These are phyloP conservation scores for Bombyx huttoni DNA, from an alignment of 2,888 invertebrate species.

Conservation along the genomic window DNA sequence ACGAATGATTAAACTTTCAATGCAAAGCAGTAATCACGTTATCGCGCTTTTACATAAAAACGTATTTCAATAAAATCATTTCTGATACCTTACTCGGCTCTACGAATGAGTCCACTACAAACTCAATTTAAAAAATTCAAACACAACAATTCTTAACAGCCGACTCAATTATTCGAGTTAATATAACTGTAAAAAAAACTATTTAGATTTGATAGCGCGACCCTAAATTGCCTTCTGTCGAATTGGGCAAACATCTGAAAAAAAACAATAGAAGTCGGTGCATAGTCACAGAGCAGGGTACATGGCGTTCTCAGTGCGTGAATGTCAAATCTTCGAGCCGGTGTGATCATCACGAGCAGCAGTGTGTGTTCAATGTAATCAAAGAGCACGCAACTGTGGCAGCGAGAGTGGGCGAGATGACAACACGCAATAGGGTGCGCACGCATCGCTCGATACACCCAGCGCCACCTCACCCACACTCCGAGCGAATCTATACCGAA, in stretches of 20 bases:
- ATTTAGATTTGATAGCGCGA: too few species aligned
- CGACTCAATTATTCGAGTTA: too few species aligned
- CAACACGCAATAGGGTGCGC: slow-evolving; percentile 41
- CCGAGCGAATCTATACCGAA: slow-evolving; percentile 46
- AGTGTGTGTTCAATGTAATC: slow-evolving; percentile 23
- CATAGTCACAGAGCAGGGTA: background rate
- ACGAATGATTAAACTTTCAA: too few species aligned
- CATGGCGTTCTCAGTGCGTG: background rate
- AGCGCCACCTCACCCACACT: slow-evolving; percentile 37
- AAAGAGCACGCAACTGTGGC: slow-evolving; percentile 51
- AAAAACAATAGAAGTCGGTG: background rate
- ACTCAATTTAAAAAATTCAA: too few species aligned
- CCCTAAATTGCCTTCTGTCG: too few species aligned
- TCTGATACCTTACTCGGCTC: too few species aligned
- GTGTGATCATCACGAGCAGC: background rate
- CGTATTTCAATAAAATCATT: too few species aligned
- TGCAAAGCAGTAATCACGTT: too few species aligned
- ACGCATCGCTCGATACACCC: slow-evolving; percentile 52
- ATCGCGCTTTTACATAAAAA: too few species aligned
- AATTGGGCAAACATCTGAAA: background rate
- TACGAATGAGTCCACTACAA: too few species aligned
- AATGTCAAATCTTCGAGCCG: background rate
- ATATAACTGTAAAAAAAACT: too few species aligned
- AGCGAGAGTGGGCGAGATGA: slow-evolving; percentile 34
- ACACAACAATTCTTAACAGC: too few species aligned